Conservation (phyloP, 2,797 vertebrate species). For the Argyrosomus regius region DNA sequence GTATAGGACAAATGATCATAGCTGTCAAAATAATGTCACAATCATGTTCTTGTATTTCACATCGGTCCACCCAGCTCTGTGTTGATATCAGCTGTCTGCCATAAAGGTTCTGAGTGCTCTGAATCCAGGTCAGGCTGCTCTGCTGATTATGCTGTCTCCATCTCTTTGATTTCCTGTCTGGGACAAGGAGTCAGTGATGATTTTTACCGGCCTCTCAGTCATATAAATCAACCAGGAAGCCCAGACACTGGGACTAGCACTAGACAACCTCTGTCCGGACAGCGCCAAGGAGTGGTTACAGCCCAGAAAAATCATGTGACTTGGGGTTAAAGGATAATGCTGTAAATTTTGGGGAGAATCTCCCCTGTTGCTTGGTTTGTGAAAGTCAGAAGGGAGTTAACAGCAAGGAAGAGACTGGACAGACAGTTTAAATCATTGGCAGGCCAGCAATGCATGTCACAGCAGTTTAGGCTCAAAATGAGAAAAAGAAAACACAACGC, state of each 20-base stretch:
- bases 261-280: slow-evolving; percentile 64
- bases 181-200: slow-evolving; percentile 73
- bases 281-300: slow-evolving; percentile 80
- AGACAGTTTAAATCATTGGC: not conserved
- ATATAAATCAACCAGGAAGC: slow-evolving; percentile 76
- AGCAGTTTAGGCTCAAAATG: slow-evolving; percentile 5
- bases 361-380: slow-evolving; percentile 40
- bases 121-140: slow-evolving; percentile 73
- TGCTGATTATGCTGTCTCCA: slow-evolving; percentile 74
- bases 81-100: slow-evolving; percentile 49
- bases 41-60: slow-evolving; percentile 2
- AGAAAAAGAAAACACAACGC: not conserved
- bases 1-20: not conserved
- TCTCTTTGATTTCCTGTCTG: slow-evolving; percentile 80
- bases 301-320: slow-evolving; percentile 73
- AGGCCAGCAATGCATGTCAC: not conserved
- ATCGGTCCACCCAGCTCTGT: slow-evolving; percentile 16
- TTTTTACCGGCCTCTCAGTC: slow-evolving; percentile 72
- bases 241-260: slow-evolving; percentile 59
- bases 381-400: slow-evolving; percentile 38
- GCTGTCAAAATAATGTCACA: not conserved
- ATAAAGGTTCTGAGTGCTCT: slow-evolving; percentile 31
- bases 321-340: slow-evolving; percentile 82
- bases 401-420: slow-evolving; percentile 1
- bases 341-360: slow-evolving; percentile 81